Base-by-base conservation (phyloP, 2,888 invertebrate species). In the Eustalomyia histrio region DNA sequence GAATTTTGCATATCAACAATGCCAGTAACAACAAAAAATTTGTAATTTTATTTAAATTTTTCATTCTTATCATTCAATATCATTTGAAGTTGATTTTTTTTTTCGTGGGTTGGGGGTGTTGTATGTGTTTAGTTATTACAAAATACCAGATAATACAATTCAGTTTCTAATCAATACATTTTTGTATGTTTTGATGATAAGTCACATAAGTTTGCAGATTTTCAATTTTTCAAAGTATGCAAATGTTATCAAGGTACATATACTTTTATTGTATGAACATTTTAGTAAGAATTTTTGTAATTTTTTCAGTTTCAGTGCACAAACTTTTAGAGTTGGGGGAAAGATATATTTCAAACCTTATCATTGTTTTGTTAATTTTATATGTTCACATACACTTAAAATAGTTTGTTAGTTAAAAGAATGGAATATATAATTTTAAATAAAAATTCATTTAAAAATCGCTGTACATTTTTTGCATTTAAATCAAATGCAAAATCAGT, bases 1-100 rank as follows among this genome's bases (percentile, higher is more conserved):
- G 63, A 78, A 78, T 72, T 76, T 80, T 80, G 73, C 64, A 76
- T 80, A 76, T 61, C 53, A 55, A 47, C 63, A 53, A 10, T 29
- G 29, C 7, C 8, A 52, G 35, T 8, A n/a, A 33, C 61, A 50
- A 74, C 64, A 65, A 55, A 50, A 65, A 60, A 50, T 74, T 69
- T 81, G 53, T 71, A 71, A 74, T 76, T 74, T 75, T 65, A 75
- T 75, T 78, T 67, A 57, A 74, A 74, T 67, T 39, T 58, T 67
- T 55, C 67, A 71, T 33, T 71, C 55, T 67, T 71, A 67, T 67
- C 71, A 67, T 73, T 71, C 58, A 67, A 67, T 71, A 67, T 58
- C 33, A 14, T 47, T 10, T 55, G 52, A 29, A 71, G 57, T 55
- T 53, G 24, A 68, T 58, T 63, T 33, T 50, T 14, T 21, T 52